phyloP scores from a whole-genome alignment of 2,797 vertebrate species.

The Notoglanidium macrostoma region DNA sequence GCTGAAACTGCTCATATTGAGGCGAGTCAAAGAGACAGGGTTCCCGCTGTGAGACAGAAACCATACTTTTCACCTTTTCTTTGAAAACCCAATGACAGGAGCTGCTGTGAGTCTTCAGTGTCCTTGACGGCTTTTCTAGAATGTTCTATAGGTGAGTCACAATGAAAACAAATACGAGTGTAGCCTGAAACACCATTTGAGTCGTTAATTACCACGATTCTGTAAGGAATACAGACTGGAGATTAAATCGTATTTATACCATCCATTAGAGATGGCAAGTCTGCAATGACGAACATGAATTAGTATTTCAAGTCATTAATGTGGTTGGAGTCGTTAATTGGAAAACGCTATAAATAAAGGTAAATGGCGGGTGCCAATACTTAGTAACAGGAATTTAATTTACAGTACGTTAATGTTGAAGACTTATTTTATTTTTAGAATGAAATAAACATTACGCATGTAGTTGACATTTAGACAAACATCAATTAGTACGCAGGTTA shows the following conservation, averaged over 20 bases:
- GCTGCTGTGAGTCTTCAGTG: slow-evolving; percentile 23
- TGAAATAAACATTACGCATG: background rate
- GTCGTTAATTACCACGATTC: background rate
- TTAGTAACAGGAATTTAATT: background rate
- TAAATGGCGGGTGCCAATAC: background rate
- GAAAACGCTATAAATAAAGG: background rate
- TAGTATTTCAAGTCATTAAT: background rate
- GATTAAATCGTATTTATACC: background rate
- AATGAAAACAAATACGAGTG: background rate
- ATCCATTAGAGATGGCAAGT: background rate
- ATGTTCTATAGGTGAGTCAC: background rate
- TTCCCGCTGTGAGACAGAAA: background rate
- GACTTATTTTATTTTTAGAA: background rate
- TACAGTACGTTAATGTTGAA: background rate
- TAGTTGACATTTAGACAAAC: background rate
- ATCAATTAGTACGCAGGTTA: background rate
- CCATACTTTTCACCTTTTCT: slow-evolving; percentile 30
- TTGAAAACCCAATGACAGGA: slow-evolving; percentile 33
- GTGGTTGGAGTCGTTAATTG: background rate
- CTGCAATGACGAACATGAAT: background rate
- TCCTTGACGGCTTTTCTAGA: slow-evolving; percentile 13
- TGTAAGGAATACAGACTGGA: background rate
- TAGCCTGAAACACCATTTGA: background rate
- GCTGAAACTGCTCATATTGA: slow-evolving; percentile 33
- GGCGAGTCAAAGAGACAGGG: slow-evolving; percentile 17